Evolutionary conservation across 2,797 vertebrate genomes (phyloP).

Genomic region (Ambastaia sidthimunki): DNA sequence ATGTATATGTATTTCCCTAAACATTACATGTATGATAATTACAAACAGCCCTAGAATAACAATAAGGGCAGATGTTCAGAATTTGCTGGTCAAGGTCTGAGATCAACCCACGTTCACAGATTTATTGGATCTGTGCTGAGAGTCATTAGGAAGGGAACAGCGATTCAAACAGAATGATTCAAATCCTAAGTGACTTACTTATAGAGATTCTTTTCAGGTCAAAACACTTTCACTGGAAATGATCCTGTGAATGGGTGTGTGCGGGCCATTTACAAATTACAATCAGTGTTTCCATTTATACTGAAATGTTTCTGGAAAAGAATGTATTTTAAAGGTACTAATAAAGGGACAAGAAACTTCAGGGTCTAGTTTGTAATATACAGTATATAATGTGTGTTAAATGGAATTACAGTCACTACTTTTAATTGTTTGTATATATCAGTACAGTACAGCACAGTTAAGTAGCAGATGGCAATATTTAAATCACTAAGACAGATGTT

Average conservation of each 20-base stretch:
- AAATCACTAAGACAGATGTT: too few species aligned
- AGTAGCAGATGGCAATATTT: background rate
- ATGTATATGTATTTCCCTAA: conserved; percentile 2
- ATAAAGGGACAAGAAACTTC: background rate
- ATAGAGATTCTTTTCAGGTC: conserved; percentile 51
- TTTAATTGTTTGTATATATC: conserved; percentile 9
- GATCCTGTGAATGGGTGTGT: conserved; percentile 17
- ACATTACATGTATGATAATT: background rate
- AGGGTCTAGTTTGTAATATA: conserved; percentile 18
- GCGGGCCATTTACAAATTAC: background rate
- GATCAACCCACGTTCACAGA: conserved; percentile 56
- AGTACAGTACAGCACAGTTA: background rate
- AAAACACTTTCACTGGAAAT: conserved; percentile 45
- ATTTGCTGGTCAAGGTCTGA: conserved; percentile 44
- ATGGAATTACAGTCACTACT: background rate
- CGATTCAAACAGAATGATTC: conserved; percentile 62
- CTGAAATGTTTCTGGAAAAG: conserved; percentile 2
- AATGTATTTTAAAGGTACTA: background rate
- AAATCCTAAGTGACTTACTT: conserved; percentile 63
- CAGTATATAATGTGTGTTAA: conserved; percentile 21
- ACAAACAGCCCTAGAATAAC: conserved; percentile 11
- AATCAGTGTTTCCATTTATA: conserved; percentile 30
- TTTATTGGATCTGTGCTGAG: conserved; percentile 53
- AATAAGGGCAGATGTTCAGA: conserved; percentile 31
- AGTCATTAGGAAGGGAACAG: conserved; percentile 53